phyloP scores from a whole-genome alignment of 35 echinoderm and acorn worm species.

The Patiria miniata region DNA sequence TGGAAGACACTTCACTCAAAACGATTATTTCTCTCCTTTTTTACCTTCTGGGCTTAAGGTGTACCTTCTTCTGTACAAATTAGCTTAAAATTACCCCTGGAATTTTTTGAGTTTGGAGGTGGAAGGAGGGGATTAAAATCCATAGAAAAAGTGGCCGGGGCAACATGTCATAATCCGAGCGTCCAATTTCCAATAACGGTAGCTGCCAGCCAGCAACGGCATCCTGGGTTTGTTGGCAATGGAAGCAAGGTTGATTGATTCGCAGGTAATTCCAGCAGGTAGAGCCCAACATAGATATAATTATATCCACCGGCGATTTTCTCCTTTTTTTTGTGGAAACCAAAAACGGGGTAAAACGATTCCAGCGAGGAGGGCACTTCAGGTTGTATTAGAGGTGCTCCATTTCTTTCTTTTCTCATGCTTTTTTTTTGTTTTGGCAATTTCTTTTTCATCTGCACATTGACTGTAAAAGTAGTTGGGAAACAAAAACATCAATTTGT shows the following conservation, averaged over 20 bases:
- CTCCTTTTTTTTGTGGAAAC: slow-evolving; percentile 18
- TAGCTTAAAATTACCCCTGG: slow-evolving; percentile 31
- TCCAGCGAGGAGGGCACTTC: neutral
- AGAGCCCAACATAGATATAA: slow-evolving; percentile 7
- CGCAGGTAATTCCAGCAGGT: slow-evolving; percentile 24
- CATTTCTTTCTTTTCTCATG: no score
- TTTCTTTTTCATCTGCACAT: no score
- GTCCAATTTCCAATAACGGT: slow-evolving; percentile 28
- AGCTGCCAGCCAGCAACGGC: neutral
- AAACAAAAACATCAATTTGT: no score
- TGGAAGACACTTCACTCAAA: neutral
- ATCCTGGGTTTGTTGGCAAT: neutral
- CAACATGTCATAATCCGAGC: slow-evolving; percentile 11
- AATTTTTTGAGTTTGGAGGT: neutral
- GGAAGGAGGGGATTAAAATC: neutral
- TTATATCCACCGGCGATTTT: slow-evolving; percentile 6
- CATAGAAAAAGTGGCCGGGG: neutral
- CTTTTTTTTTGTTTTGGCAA: no score
- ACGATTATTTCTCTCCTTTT: neutral
- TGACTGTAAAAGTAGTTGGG: no score
- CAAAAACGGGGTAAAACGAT: neutral
- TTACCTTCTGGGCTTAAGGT: slow-evolving; percentile 11
- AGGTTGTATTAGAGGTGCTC: no score
- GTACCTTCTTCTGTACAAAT: slow-evolving; percentile 12
- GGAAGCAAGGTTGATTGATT: slow-evolving; percentile 22